Base-by-base conservation (phyloP, 2,113 vertebrate species). In the Alosa alosa region DNA sequence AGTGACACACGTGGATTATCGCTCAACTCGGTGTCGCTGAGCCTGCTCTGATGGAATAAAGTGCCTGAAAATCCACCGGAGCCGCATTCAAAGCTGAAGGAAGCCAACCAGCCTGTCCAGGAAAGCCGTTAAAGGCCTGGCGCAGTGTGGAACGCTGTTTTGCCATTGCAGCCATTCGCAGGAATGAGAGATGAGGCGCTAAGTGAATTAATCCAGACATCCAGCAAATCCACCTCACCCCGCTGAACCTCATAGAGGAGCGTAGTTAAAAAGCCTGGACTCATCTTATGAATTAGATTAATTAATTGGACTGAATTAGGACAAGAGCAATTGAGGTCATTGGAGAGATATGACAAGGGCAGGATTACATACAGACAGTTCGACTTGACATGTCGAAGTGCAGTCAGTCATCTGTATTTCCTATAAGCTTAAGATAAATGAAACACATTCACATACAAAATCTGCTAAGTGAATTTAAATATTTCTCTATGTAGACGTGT, bases 1-100 rank as follows among this genome's bases (percentile, higher is more conserved):
- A n/a, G 87, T 83, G 87, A 89, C 60, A 78, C 86, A 82, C 41
- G 49, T 88, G 92, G 92, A 94, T 94, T 94, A 93, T 64, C 91
- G 84, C 92, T 91, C 87, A n/a, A 18, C 84, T 83, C 47, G 25
- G 50, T 75, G n/a, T 17, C 41, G 82, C 72, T 44, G 72, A 31
- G 50, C 55, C 78, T 31, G 25, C n/a, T 45, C 17, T 46, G 57
- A 46, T 78, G 86, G 90, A 84, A 89, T 44, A 85, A 90, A 89
- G 87, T 2, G 31, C 83, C 82, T 46, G 81, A 89, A 86, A 90
- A 83, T 91, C 89, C 88, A 82, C 81, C 85, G 91, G 86, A 91
- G 92, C 88, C 91, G 89, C 89, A 91, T 92, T 89, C 52, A 88
- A 88, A 64, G 83, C 45, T 81, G 45, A 85, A 20, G 75, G 25